phyloP scores from a whole-genome alignment of 2,113 vertebrate genomes.

The Microtus pennsylvanicus region DNA sequence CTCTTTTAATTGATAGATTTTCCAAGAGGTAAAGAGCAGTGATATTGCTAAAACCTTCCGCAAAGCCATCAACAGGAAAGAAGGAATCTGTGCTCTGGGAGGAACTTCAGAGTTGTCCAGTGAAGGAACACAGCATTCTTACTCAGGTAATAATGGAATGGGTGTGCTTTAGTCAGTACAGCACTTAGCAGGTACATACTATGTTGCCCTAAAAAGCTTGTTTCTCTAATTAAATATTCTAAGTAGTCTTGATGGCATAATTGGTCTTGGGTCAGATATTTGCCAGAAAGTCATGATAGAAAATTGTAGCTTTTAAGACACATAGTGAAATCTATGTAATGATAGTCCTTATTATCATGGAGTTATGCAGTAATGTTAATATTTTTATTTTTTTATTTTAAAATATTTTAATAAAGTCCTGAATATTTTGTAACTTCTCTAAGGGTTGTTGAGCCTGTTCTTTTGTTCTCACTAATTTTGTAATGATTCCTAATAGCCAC shows the following conservation, averaged over 20 bases:
- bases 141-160: conserved; percentile 86
- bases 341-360: neutral
- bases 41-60: conserved; percentile 91
- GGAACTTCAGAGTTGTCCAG: conserved; percentile 95
- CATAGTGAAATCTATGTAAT: neutral
- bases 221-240: neutral
- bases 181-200: neutral
- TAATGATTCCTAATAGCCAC: neutral
- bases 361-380: neutral
- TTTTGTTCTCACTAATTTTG: conserved; percentile 25
- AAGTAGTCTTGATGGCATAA: neutral
- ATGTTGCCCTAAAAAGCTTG: neutral
- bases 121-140: conserved; percentile 95
- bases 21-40: conserved; percentile 92
- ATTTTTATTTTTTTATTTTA: neutral
- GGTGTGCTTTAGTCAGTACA: neutral
- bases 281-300: neutral
- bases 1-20: conserved; percentile 89
- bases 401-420: no score
- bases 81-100: conserved; percentile 94
- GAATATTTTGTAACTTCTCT: neutral
- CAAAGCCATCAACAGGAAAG: conserved; percentile 95
- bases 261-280: neutral
- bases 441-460: neutral
- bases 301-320: conserved; percentile 11